phyloP scores from a whole-genome alignment of 2,888 invertebrate species.

The Carabus problematicus region DNA sequence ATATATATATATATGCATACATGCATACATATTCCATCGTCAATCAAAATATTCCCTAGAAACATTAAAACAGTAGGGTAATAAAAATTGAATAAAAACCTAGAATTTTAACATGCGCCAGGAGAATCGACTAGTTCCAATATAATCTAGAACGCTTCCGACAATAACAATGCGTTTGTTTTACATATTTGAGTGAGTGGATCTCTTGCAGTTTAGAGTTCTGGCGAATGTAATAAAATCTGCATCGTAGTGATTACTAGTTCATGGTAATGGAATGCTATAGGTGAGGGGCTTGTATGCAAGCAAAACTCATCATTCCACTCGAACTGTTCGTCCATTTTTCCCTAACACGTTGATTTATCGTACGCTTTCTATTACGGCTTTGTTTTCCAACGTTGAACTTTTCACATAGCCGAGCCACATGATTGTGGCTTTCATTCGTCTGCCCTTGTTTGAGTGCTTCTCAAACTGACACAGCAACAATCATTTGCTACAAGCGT shows the following conservation, averaged over 20 bases:
- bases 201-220: not conserved
- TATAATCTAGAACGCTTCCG: no score
- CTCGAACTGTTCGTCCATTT: conserved; percentile 1
- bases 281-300: not conserved
- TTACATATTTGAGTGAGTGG: no score
- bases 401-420: conserved; percentile 16
- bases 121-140: no score
- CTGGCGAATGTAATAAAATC: not conserved
- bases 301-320: not conserved
- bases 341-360: conserved; percentile 18
- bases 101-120: no score
- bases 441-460: not conserved
- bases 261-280: not conserved
- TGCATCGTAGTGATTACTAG: no score
- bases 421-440: conserved; percentile 26
- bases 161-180: no score
- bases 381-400: conserved; percentile 25
- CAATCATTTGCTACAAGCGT: no score
- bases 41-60: no score
- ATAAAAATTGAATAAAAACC: no score
- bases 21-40: no score
- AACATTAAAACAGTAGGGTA: no score
- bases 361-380: conserved; percentile 19
- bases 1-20: conserved; percentile 1
- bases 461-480: no score